phyloP scores from a whole-genome alignment of 2,888 invertebrate genomes.

The Oxyscelio sp. region DNA sequence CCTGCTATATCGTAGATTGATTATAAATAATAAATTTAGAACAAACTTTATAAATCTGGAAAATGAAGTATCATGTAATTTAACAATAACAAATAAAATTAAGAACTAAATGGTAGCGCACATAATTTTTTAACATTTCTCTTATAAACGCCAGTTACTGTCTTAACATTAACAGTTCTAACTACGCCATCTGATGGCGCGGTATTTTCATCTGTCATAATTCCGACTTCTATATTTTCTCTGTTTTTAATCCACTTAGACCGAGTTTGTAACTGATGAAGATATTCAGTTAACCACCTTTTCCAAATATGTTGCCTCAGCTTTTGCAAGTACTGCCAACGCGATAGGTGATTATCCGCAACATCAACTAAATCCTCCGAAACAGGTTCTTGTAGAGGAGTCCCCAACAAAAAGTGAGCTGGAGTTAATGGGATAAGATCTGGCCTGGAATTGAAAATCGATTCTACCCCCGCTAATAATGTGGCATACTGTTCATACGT shows the following conservation, averaged over 20 bases:
- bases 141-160: background rate
- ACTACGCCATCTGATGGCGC: slow-evolving; percentile 8
- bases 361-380: background rate
- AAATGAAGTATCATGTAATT: too few relatives aligned
- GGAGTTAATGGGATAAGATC: slow-evolving; percentile 77
- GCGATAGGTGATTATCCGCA: slow-evolving; percentile 4
- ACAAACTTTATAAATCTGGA: too few relatives aligned
- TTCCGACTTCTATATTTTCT: background rate
- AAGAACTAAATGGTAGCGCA: background rate
- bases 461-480: slow-evolving; percentile 69
- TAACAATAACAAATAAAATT: too few relatives aligned
- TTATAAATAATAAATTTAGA: too few relatives aligned
- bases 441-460: slow-evolving; percentile 69
- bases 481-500: slow-evolving; percentile 76
- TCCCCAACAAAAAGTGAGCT: slow-evolving; percentile 78
- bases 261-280: slow-evolving; percentile 27
- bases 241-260: too few relatives aligned
- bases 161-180: slow-evolving; percentile 4
- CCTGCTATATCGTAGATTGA: too few relatives aligned
- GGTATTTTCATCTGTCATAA: background rate
- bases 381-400: background rate
- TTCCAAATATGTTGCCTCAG: slow-evolving; percentile 1
- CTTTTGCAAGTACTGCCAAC: slow-evolving; percentile 31
- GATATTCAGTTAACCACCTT: slow-evolving; percentile 17
- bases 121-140: slow-evolving; percentile 9